Base-by-base conservation (phyloP, 2,888 invertebrate species). In the Philhelius pedissequus region DNA sequence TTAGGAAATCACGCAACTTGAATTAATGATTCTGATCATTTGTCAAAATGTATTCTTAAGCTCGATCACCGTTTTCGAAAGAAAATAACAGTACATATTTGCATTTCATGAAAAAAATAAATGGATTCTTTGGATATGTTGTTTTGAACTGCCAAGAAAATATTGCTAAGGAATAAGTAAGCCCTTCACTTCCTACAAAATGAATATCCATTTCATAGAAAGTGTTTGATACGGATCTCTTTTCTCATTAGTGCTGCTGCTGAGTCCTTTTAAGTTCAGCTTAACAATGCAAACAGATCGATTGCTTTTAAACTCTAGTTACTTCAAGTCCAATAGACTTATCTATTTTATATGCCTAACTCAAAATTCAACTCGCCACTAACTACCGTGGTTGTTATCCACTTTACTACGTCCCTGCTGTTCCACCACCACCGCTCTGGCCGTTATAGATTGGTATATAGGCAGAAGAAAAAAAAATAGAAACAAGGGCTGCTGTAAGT, bases 341-440 rank as follows among this genome's bases (percentile, higher is more conserved):
- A 78, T 82, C 73, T 58, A n/a, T n/a, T 15, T 27, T 54, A 50
- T 30, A 50, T 30, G 60, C 56, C 66, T 74, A 74, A 78, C 68
- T 83, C 82, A 71, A 83, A 82, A 78, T 69, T 74, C 62, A 78
- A 79, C 74, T 79, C 79, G 22, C 35, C 79, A 60, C 70, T 70
- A 84, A 84, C 79, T 84, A 84, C 79, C 54, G 84, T 80, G 64
- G 74, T 58, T 78, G 82, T 78, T 82, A 82, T 82, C 82, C 82
- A 83, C 83, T 83, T 83, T 75, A 84, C 75, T 60, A 80, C 60
- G 60, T 75, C 71, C 68, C 60, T 30, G 40, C 48, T 64, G 69
- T 35, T 25, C 50, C 58, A 58, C 32, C 45, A 20, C 13, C 4
- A 3, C 70, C 2, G 27, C n/a, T n/a, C n/a, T n/a, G n/a, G n/a